Base-by-base conservation (phyloP, 30 jellyfish, hydroid and myxozoan species). In the Turritopsis dohrnii region DNA sequence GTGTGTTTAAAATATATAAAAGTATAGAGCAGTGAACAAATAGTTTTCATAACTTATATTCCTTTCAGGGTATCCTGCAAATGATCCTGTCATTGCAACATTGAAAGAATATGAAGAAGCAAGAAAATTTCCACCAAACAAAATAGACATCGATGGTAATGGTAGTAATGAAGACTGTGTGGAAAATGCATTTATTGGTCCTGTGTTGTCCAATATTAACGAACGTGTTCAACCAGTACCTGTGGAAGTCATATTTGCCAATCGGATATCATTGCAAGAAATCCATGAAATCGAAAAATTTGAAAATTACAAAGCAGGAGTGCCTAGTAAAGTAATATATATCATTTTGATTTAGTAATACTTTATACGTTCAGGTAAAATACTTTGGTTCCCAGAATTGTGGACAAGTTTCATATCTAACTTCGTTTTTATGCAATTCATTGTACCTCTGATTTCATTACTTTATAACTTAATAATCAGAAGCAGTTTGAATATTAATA, bases 1-100 rank as follows among this genome's bases (percentile, higher is more conserved):
- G 60, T 41, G 60, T 41, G n/a, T n/a, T n/a, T n/a, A n/a, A n/a
- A n/a, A n/a, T n/a, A n/a, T n/a, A n/a, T n/a, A n/a, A n/a, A n/a
- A n/a, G n/a, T n/a, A n/a, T n/a, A n/a, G n/a, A n/a, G n/a, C n/a
- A n/a, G n/a, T n/a, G n/a, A n/a, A n/a, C n/a, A n/a, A n/a, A n/a
- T n/a, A n/a, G n/a, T n/a, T n/a, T n/a, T n/a, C n/a, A n/a, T n/a
- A n/a, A n/a, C n/a, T n/a, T n/a, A n/a, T n/a, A n/a, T n/a, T 72
- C 29, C 29, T n/a, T 83, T 21, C 60, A 91, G 97, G 80, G 26
- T 83, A 29, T 79, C 89, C 96, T 31, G 82, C 30, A 21, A 74
- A 91, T 71, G 97, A 91, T 83, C 97, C 96, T 16, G 96, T 91
- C 8, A 72, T 91, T 72, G 80, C 81, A 69, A 91, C 97, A 19